These are phyloP conservation scores for Archaeoteleia sp. DNA, from an alignment of 2,888 invertebrate genomes.

Conservation along the genomic window DNA sequence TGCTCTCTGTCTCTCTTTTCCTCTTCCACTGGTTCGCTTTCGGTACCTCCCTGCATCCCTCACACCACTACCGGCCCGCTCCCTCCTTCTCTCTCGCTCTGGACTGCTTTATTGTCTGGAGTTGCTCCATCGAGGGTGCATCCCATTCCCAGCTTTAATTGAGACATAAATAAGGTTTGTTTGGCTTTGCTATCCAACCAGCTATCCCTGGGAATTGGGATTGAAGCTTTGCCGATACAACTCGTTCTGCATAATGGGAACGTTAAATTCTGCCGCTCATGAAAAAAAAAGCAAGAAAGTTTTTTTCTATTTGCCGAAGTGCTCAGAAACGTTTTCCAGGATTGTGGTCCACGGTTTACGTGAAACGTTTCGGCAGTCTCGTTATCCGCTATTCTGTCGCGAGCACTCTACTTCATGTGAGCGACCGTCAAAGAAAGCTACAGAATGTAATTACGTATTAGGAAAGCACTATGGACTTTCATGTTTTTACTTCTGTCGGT, in stretches of 20 bases:
- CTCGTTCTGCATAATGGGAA: constrained; percentile 73
- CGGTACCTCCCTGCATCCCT: constrained; percentile 39
- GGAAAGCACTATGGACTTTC: no score
- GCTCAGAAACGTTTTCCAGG: constrained; percentile 51
- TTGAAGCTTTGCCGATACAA: constrained; percentile 73
- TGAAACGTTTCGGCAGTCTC: constrained; percentile 42
- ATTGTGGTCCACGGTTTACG: constrained; percentile 46
- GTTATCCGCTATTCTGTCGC: constrained; percentile 34
- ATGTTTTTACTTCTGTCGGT: no score
- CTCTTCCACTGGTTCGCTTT: constrained; percentile 45
- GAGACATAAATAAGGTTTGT: constrained; percentile 76
- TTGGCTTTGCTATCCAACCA: constrained; percentile 74
- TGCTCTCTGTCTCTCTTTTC: constrained; percentile 52
- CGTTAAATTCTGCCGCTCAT: constrained; percentile 68
- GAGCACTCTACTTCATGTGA: constrained; percentile 24
- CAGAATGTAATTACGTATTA: constrained; percentile 6
- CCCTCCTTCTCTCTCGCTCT: constrained; percentile 38
- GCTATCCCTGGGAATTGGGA: constrained; percentile 73
- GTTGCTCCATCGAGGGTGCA: constrained; percentile 75
- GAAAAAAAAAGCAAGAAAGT: constrained; percentile 49
- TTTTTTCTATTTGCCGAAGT: constrained; percentile 54
- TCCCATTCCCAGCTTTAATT: constrained; percentile 75
- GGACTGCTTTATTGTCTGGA: constrained; percentile 72
- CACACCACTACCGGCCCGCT: constrained; percentile 27
- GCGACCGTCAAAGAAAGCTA: constrained; percentile 13